Base-by-base conservation (phyloP, 2,113 vertebrate genomes). In the Monarcha castaneiventris region DNA sequence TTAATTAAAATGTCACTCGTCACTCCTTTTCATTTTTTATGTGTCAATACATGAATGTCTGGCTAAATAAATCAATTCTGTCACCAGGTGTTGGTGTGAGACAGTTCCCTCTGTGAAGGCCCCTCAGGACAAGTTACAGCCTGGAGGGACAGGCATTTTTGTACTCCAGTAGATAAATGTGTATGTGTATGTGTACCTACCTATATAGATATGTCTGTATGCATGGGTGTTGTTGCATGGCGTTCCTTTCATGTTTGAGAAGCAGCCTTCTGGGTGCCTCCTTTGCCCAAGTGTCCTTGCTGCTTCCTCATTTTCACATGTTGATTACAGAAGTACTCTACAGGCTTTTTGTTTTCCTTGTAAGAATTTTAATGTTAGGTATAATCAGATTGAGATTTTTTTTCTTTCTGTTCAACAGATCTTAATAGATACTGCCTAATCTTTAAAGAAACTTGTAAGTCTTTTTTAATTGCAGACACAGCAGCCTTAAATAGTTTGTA, bases 1-100 rank as follows among this genome's bases (percentile, higher is more conserved):
- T 48, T 90, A 91, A 94, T 96, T 90, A 88, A 79, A 88, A 90
- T 74, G 72, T 86, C 68, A 74, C 33, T 90, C 1, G 7, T 80
- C 68, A 67, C 23, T 80, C 33, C 18, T 62, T 88, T 89, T 84
- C 12, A 20, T 49, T 89, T 84, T 84, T 89, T 5, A 14, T 49
- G 30, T 84, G n/a, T 56, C 85, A 79, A 25, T 87, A 35, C 18
- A 3, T 15, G 32, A 90, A 62, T 43, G 16, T 93, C 66, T 87
- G 39, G 74, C 49, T 87, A 82, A 89, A 89, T 43, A 75, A 75
- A 87, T 67, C 8, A 54, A 22, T 82, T 78, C 49, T 83, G 26
- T 66, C 72, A 54, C 59, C 68, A 66, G 44, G 17, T 6, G 1
- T 5, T 55, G 75, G n/a, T 41, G 43, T 66, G 72, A 83, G 55